Evolutionary conservation across 2,797 vertebrate genomes (phyloP), one percentile per base, ranked within the genome.

Genomic region (Gymnothorax reevesii): DNA sequence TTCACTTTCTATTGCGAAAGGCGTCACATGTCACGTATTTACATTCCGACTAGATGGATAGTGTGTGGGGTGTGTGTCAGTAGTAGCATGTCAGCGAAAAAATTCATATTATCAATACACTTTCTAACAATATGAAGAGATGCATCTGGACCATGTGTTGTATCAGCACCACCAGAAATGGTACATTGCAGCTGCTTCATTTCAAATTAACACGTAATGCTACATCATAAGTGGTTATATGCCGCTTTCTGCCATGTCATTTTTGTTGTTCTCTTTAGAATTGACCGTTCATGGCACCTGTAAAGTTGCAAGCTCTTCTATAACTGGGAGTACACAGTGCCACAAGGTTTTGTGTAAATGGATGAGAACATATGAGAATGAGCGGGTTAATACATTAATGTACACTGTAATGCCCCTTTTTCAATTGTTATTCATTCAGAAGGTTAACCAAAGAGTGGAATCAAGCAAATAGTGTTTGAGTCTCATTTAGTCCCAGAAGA

Each of bases 401-500:
- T 22, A 17, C 57, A 12, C 57, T 15, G 20, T 83, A 25, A 83
- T 82, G 0, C 82, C 8, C 60, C 66, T 82, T 1, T 9, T 84
- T 57, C 22, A 55, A 85, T 10, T 89, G 87, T 75, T 12, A 86
- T 87, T 87, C 15, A 66, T 83, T 87, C 84, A 86, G 69, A 33
- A 82, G 79, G 84, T 87, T 84, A 83, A 83, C 80, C 71, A 33
- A 54, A 87, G 84, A 83, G 25, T 69, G 80, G 27, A 89, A 89
- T 57, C 54, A 80, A 89, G 82, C 71, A 86, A 87, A 89, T 86
- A 87, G 80, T 82, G n/a, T 86, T 86, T 86, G 25, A 27, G 75
- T 85, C 90, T 85, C 86, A 86, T 88, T 90, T 64, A 71, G 88
- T 90, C 57, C 84, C 89, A 92, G 75, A 64, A n/a, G 82, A 80